Evolutionary conservation across 2,888 invertebrate genomes (phyloP).

Genomic region (Cheilosia vernalis): DNA sequence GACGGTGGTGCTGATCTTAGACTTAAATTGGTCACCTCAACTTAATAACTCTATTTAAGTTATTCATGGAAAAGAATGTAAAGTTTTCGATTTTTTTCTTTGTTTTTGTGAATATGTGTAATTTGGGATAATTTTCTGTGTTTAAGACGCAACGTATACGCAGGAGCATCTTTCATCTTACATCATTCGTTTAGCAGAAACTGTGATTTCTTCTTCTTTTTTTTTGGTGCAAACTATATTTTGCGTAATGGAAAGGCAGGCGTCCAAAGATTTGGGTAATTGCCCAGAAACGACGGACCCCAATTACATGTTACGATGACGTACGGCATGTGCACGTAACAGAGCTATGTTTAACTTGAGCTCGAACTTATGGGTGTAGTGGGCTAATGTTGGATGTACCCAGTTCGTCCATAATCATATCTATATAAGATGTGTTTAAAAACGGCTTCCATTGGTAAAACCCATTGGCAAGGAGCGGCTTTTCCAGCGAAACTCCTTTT

Average conservation of each 20-base stretch:
- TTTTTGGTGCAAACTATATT: not conserved
- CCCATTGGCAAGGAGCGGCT: too few species aligned
- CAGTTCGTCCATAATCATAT: too few species aligned
- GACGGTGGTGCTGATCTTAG: slow-evolving; percentile 34
- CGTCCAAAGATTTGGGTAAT: slow-evolving; percentile 1
- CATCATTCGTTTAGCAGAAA: slow-evolving; percentile 18
- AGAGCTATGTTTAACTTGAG: not conserved
- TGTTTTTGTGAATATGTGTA: slow-evolving; percentile 14
- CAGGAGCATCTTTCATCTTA: slow-evolving; percentile 10
- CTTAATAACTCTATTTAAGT: slow-evolving; percentile 67
- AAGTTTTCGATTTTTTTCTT: slow-evolving; percentile 5
- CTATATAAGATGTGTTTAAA: too few species aligned
- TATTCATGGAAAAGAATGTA: slow-evolving; percentile 45
- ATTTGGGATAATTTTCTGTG: slow-evolving; percentile 53
- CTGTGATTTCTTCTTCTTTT: not conserved
- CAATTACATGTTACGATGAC: not conserved
- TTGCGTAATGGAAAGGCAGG: slow-evolving; percentile 17
- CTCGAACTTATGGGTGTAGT: not conserved
- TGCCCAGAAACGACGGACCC: not conserved
- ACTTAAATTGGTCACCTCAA: slow-evolving; percentile 64
- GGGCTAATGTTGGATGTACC: not conserved
- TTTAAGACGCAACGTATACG: slow-evolving; percentile 24
- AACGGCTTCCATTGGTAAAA: too few species aligned
- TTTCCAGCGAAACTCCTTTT: too few species aligned
- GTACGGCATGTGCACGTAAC: not conserved